These are phyloP conservation scores for Zophobas atratus DNA, from an alignment of 1,140 invertebrate genomes.

Conservation along the genomic window DNA sequence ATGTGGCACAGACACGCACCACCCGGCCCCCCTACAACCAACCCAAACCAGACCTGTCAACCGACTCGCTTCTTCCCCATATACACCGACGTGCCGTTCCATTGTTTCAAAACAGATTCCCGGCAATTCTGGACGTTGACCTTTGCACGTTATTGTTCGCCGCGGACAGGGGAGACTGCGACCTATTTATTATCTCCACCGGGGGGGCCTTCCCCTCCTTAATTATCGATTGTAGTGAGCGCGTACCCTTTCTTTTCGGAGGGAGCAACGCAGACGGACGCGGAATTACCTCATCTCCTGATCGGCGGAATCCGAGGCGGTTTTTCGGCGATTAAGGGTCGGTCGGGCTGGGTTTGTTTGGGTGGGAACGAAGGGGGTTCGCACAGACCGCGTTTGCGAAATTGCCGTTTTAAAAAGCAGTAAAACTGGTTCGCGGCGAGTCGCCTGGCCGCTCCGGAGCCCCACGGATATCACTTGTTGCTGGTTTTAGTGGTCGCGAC, in stretches of 20 bases:
- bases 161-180: not conserved
- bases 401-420: constrained; percentile 49
- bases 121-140: constrained; percentile 26
- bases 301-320: too few species aligned
- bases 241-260: not conserved
- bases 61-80: constrained; percentile 10
- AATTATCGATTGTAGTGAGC: not conserved
- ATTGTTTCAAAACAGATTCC: constrained; percentile 20
- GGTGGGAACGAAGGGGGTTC: not conserved
- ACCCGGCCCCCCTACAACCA: not conserved
- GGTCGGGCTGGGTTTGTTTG: too few species aligned
- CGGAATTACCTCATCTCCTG: not conserved
- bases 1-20: constrained; percentile 30
- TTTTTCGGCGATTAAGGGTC: not conserved
- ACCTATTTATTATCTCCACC: not conserved
- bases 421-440: constrained; percentile 48
- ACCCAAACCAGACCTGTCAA: constrained; percentile 13
- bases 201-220: not conserved
- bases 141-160: constrained; percentile 6
- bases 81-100: not conserved
- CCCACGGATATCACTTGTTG: constrained; percentile 59
- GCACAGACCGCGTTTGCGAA: constrained; percentile 9
- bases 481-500: constrained; percentile 47
- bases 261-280: too few species aligned
- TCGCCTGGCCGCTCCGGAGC: constrained; percentile 37